phyloP scores from a whole-genome alignment of 2,113 vertebrate genomes.

The Cavia porcellus region DNA sequence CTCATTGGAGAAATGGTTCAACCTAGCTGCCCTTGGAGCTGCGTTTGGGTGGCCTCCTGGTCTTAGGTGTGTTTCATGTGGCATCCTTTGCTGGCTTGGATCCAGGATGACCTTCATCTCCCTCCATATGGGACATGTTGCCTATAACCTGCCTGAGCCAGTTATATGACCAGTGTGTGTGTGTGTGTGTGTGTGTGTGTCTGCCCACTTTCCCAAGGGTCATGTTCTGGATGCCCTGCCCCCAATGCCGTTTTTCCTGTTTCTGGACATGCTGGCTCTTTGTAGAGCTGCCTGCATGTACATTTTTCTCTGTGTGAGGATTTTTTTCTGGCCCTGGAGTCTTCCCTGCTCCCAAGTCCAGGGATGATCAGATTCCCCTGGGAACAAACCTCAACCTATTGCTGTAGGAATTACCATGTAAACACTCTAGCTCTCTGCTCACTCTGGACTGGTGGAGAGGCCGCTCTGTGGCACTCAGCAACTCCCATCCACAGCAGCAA shows the following conservation, averaged over 20 bases:
- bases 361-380: neutral
- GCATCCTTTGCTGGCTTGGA: no score
- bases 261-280: neutral
- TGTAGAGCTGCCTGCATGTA: fast-evolving
- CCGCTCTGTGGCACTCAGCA: neutral
- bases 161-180: fast-evolving
- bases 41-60: neutral
- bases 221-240: neutral
- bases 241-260: neutral
- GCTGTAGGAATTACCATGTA: neutral
- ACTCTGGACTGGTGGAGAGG: no score
- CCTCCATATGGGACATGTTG: neutral
- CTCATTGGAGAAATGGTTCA: neutral
- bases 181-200: fast-evolving
- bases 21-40: neutral
- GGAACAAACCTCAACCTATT: neutral
- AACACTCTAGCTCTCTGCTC: neutral
- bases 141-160: neutral
- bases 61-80: neutral
- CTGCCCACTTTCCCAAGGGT: neutral
- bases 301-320: neutral
- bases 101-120: neutral
- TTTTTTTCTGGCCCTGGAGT: neutral
- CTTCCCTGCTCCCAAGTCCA: neutral
- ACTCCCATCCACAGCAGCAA: neutral